phyloP scores from a whole-genome alignment of 1,140 invertebrate species.

The Heliconius nattereri region DNA sequence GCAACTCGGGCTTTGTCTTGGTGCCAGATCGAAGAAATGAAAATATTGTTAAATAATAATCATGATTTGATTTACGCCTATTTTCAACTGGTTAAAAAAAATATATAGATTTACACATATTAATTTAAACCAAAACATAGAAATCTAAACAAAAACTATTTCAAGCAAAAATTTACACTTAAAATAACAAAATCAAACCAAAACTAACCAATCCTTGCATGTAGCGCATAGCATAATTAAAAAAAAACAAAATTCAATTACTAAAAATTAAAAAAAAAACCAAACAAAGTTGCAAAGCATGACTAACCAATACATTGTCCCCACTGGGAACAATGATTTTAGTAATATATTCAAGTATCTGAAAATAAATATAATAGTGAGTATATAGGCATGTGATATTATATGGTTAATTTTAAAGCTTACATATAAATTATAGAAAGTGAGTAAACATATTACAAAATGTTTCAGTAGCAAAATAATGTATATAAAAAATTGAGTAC shows the following conservation, averaged over 20 bases:
- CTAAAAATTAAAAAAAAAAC: conserved; percentile 35
- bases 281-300: conserved; percentile 33
- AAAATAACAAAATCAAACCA: conserved; percentile 1
- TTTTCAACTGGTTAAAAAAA: no score
- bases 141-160: background rate
- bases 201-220: background rate
- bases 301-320: conserved; percentile 70
- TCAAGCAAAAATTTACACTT: background rate
- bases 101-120: no score
- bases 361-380: conserved; percentile 56
- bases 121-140: no score
- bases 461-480: no score
- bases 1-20: no score
- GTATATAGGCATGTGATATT: background rate
- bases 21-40: no score
- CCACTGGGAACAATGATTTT: conserved; percentile 64
- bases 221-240: conserved; percentile 9
- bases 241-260: conserved; percentile 39
- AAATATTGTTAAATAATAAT: no score
- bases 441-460: background rate
- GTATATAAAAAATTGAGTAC: no score
- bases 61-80: no score
- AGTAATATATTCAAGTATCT: conserved; percentile 74
- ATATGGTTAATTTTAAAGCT: background rate
- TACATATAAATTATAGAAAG: background rate